These are phyloP conservation scores for Drymodes brunneopygia DNA, from an alignment of 2,113 vertebrate species.

Conservation along the genomic window DNA sequence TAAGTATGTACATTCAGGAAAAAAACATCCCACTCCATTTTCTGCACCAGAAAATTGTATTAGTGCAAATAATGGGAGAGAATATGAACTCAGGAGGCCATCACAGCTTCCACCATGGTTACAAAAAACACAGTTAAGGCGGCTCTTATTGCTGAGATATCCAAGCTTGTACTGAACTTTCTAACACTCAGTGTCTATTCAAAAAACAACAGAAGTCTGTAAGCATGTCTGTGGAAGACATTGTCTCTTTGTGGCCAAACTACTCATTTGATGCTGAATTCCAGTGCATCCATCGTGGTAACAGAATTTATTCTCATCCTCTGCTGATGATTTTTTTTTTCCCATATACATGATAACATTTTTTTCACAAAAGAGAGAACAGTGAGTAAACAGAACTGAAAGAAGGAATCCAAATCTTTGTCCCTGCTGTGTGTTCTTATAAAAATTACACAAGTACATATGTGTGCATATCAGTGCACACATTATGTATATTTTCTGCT, in stretches of 20 bases:
- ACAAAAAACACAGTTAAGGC: background rate
- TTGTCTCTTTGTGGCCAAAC: background rate
- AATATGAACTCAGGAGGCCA: background rate
- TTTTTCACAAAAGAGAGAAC: background rate
- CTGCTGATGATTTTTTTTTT: background rate
- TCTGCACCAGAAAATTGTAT: background rate
- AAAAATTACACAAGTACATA: background rate
- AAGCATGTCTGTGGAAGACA: background rate
- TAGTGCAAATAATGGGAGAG: background rate
- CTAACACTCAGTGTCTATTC: background rate
- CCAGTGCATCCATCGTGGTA: background rate
- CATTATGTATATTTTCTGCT: background rate
- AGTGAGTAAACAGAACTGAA: background rate
- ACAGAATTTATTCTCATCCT: background rate
- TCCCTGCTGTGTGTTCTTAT: background rate
- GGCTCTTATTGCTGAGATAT: background rate
- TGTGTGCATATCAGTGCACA: background rate
- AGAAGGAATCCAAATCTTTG: background rate
- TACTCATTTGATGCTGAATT: background rate
- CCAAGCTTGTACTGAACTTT: background rate
- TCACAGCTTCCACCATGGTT: background rate
- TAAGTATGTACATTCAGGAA: background rate
- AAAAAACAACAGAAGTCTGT: background rate
- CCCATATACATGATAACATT: background rate
- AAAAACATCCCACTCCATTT: background rate